Evolutionary conservation across 2,888 invertebrate genomes (phyloP), one percentile per base, ranked within the genome.

Genomic region (Troides helena): DNA sequence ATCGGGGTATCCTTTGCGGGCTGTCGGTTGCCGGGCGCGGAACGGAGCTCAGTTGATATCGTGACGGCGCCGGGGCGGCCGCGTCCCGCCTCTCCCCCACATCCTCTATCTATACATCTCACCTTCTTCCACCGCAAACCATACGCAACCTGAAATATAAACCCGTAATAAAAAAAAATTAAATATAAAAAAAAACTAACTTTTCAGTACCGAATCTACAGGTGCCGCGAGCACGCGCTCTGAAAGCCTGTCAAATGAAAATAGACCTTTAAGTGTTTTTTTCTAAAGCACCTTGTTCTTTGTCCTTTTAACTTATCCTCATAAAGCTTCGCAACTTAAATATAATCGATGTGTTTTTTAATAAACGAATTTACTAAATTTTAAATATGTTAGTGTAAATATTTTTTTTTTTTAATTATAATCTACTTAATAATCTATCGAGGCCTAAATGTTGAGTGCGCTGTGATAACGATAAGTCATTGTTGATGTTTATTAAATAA

Each of bases 1-100:
- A 74, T 76, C 77, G 72, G 69, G 73, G 72, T 73, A 77, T 80
- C 79, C 79, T 79, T 76, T 77, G 76, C 76, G 74, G 76, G 77
- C 74, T 77, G 75, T 74, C 74, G 74, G 76, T 77, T 78, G 75
- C 76, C 72, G 74, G 73, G 73, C 68, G 67, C 72, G 59, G 30
- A 64, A 18, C 53, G 50, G 63, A 71, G 72, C 74, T 78, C 80
- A 81, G 81, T 81, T 70, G 76, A 70, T 72, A 72, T 69, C 78
- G 77, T 70, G 74, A 70, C 75, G 72, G 73, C 74, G 77, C 69
- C 50, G 74, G 70, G 76, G 72, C 74, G 77, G 78, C 72, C 80
- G 81, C 74, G 70, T 70, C 68, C 73, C 73, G 69, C 57, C 62
- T 61, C 71, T 70, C 72, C 66, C 68, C 64, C 69, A 68, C 65